phyloP scores from a whole-genome alignment of 2,113 vertebrate genomes.

The Scomber japonicus region DNA sequence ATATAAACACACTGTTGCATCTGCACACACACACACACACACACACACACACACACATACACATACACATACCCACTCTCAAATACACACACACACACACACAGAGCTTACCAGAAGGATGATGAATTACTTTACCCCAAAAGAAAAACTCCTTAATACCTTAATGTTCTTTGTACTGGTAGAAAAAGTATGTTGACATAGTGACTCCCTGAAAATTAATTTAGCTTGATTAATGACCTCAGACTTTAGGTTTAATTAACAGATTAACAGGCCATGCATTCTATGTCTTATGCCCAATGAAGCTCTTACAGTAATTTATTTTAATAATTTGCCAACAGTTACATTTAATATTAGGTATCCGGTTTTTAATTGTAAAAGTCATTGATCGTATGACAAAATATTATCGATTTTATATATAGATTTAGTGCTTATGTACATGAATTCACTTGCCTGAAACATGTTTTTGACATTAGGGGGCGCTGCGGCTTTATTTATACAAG shows the following conservation, averaged over 20 bases:
- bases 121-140: neutral
- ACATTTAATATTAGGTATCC: neutral
- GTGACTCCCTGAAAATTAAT: neutral
- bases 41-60: too few relatives aligned
- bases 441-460: neutral
- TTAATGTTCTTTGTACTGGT: neutral
- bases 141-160: neutral
- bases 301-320: too few relatives aligned
- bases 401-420: too few relatives aligned
- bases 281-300: neutral
- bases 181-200: neutral
- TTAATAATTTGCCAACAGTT: too few relatives aligned
- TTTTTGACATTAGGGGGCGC: constrained; percentile 68
- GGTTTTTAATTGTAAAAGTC: neutral
- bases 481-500: constrained; percentile 47
- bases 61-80: too few relatives aligned
- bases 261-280: neutral
- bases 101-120: neutral
- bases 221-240: neutral
- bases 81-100: too few relatives aligned
- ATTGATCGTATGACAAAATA: neutral
- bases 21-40: too few relatives aligned
- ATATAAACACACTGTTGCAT: neutral
- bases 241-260: too few relatives aligned
- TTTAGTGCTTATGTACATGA: neutral